phyloP scores from a whole-genome alignment of 2,113 vertebrate species.

The Grallaria varia region DNA sequence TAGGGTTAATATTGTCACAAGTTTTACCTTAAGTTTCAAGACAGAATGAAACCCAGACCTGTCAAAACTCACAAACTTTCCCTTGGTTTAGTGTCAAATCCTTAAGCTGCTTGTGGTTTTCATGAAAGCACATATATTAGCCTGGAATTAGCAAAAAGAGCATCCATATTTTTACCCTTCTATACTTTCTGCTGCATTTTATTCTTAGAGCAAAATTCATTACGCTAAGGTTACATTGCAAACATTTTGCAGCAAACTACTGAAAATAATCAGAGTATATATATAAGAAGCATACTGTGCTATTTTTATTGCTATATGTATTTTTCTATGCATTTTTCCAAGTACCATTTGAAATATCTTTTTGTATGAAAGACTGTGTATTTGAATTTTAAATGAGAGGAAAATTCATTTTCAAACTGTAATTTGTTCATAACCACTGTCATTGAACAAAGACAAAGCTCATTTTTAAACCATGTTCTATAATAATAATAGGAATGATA shows the following conservation, averaged over 20 bases:
- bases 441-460: conserved; percentile 14
- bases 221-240: not conserved
- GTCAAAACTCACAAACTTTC: not conserved
- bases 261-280: not conserved
- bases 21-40: not conserved
- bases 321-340: not conserved
- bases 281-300: not conserved
- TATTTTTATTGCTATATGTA: not conserved
- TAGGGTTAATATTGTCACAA: not conserved
- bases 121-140: not conserved
- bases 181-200: not conserved
- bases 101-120: not conserved
- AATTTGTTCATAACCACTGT: not conserved
- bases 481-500: not conserved
- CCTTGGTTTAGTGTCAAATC: not conserved
- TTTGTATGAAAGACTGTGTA: not conserved
- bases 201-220: not conserved
- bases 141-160: not conserved
- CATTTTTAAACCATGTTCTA: not conserved
- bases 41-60: not conserved
- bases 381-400: not conserved
- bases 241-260: not conserved
- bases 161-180: not conserved
- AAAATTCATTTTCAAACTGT: not conserved
- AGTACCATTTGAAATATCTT: not conserved